Conservation (phyloP, 2,888 invertebrate species). For the Campopleginae sp. region DNA sequence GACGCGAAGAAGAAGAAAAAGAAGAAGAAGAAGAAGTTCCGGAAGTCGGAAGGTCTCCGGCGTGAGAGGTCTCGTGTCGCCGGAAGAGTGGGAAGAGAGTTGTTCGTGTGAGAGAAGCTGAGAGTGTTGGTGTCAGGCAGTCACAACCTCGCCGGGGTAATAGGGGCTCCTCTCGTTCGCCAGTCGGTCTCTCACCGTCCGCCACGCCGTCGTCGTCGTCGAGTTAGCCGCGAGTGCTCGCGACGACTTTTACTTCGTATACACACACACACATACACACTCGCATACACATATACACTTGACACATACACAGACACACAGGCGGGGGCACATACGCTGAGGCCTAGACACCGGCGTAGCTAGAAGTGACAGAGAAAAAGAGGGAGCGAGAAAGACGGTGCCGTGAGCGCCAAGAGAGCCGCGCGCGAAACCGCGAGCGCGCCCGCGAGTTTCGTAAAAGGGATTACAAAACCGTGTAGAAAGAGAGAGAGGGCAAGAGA, state of each 20-base stretch:
- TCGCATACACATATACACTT: not conserved
- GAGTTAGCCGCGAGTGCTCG: constrained; percentile 54
- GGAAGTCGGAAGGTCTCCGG: constrained; percentile 69
- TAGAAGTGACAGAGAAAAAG: constrained; percentile 68
- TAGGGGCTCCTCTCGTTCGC: constrained; percentile 70
- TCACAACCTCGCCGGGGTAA: constrained; percentile 65
- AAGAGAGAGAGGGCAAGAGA: constrained; percentile 69
- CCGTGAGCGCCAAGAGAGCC: constrained; percentile 52
- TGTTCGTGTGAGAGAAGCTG: constrained; percentile 35
- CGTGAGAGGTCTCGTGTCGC: constrained; percentile 65
- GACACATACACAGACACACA: not conserved
- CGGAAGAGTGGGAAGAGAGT: constrained; percentile 71
- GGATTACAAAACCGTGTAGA: constrained; percentile 80
- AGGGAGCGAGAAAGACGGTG: constrained; percentile 62
- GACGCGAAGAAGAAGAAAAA: constrained; percentile 33
- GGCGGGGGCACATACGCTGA: not conserved
- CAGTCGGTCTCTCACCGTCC: constrained; percentile 71
- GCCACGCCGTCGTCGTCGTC: constrained; percentile 65
- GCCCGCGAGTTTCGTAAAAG: constrained; percentile 78
- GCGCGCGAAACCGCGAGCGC: constrained; percentile 68
- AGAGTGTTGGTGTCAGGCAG: constrained; percentile 56
- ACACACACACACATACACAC: constrained; percentile 2
- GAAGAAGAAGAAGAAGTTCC: constrained; percentile 64
- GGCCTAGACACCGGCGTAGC: not conserved
- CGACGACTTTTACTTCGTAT: constrained; percentile 69